Evolutionary conservation across 2,797 vertebrate genomes (phyloP), one percentile per base, ranked within the genome.

Genomic region (Syndactyla subalaris): DNA sequence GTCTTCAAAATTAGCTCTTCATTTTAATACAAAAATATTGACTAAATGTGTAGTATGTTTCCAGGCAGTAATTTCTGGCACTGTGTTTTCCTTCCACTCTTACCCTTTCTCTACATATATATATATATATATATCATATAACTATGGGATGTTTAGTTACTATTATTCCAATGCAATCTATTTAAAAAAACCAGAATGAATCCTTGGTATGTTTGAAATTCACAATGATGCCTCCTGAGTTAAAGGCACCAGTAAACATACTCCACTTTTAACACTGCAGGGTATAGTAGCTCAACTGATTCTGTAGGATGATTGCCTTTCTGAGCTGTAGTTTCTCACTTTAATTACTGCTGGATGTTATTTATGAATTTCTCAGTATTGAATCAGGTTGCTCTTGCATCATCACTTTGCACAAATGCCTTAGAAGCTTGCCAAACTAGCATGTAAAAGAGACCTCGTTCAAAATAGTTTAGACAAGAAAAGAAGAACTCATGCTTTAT

Each of bases 391-490:
- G 82, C 63, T 96, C 75, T 90, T 92, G 63, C 67, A 92, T 93
- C 85, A 92, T 88, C 84, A 92, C 92, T 78, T 96, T 80, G 83
- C 94, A 96, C 93, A 94, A 93, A 97, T 97, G 96, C 96, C 95
- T 96, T 96, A 96, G 94, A 96, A 93, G 94, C 93, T 96, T 96
- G 94, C 95, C 94, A 90, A 91, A 93, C 91, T 96, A 97, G 93
- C 94, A 84, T 74, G 74, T 81, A 70, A 88, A 86, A 88, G 77
- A 91, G 63, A 96, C 72, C 76, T 95, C 20, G 2, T 96, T 94
- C 93, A 94, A 96, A 96, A 93, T 86, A 96, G 94, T 96, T 96
- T 96, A 96, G 96, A 96, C 92, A 94, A 89, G 79, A 77, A 67
- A 65, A 92, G 39, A 77, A 88, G 48, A 89, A 65, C 39, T 89